Percentiles rank a stretch among this genome's conserved stretches.
phyloP scores from a whole-genome alignment of 2,797 vertebrate species.

The Liasis olivaceus region DNA sequence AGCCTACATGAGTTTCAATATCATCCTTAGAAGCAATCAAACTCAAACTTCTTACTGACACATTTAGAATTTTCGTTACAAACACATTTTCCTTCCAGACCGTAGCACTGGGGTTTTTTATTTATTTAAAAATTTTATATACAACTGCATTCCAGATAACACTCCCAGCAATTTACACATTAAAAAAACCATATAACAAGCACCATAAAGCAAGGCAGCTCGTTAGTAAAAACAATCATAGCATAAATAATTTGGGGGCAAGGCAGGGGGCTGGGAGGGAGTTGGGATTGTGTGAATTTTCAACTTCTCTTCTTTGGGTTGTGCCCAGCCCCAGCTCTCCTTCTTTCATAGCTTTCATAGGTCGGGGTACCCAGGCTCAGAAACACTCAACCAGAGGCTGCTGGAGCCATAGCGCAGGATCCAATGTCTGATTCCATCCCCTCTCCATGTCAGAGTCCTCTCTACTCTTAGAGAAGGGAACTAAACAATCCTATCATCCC shows the following conservation, averaged over 20 bases:
- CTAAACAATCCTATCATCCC: background rate
- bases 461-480: background rate
- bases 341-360: background rate
- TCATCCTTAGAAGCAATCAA: too few relatives aligned
- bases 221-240: background rate
- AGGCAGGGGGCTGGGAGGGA: background rate
- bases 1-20: too few relatives aligned
- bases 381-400: background rate
- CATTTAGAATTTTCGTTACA: too few relatives aligned
- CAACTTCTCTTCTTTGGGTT: background rate
- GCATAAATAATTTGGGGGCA: background rate
- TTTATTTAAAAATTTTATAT: too few relatives aligned
- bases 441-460: background rate
- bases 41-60: too few relatives aligned
- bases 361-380: background rate
- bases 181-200: background rate
- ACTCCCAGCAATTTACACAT: background rate
- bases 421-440: background rate
- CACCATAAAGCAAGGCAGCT: background rate
- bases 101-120: too few relatives aligned
- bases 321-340: background rate
- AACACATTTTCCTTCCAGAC: too few relatives aligned
- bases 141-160: background rate
- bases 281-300: background rate
- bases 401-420: background rate